A percentile compares a stretch with the other conserved stretches of the same genome.
Conservation (phyloP, 1,140 invertebrate species). For the Pseudobourletiella spinata region DNA sequence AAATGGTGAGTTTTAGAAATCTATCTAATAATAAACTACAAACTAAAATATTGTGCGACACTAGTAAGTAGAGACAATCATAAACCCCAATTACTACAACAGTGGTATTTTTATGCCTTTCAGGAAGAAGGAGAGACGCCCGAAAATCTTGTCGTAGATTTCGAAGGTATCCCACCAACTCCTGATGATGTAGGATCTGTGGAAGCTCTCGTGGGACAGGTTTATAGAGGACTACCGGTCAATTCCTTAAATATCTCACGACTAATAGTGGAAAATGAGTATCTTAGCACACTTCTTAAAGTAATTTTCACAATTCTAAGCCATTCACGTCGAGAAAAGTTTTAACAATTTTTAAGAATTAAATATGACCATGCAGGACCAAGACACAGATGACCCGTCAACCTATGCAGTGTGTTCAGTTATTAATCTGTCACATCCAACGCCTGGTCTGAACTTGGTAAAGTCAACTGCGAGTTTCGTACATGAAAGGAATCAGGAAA, state of each 20-base stretch:
- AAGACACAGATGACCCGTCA: background rate
- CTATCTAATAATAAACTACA: too few species aligned
- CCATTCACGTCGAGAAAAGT: too few species aligned
- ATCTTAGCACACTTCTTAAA: background rate
- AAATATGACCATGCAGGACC: background rate
- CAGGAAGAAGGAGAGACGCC: background rate
- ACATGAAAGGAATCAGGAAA: background rate
- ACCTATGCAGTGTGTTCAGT: background rate
- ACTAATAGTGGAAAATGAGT: background rate
- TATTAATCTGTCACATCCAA: background rate
- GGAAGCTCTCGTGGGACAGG: background rate
- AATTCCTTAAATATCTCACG: background rate
- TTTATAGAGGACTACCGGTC: background rate
- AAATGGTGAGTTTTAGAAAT: too few species aligned
- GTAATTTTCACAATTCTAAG: too few species aligned
- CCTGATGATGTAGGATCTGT: background rate
- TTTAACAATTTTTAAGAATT: too few species aligned
- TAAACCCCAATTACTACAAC: too few species aligned
- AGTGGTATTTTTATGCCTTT: too few species aligned
- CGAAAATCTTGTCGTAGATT: background rate
- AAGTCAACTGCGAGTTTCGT: background rate
- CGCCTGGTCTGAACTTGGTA: background rate
- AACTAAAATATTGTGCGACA: too few species aligned
- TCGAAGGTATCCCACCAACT: constrained; percentile 4
- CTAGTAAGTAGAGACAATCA: too few species aligned